Percentiles rank a stretch among this genome's conserved stretches.
These are phyloP conservation scores for Drosophila mulleri DNA, from an alignment of 2,888 invertebrate genomes.

Conservation along the genomic window DNA sequence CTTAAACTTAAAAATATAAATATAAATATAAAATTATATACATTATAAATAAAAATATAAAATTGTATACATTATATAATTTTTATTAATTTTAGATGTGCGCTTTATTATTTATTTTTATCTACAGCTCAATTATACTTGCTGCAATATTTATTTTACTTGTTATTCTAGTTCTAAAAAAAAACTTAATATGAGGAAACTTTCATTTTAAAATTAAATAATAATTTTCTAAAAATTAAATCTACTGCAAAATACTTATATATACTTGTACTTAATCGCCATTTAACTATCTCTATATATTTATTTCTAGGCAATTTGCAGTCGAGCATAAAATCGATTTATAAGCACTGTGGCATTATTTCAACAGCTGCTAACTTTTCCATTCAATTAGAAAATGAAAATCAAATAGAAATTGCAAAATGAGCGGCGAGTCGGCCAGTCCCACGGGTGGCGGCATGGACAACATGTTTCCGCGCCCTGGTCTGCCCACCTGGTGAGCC, in stretches of 20 bases:
- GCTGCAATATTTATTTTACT: background rate
- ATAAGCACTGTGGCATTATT: constrained; percentile 12
- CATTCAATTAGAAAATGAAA: constrained; percentile 77
- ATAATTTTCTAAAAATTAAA: no score
- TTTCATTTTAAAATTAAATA: no score
- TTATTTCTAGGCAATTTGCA: background rate
- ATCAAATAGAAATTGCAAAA: constrained; percentile 69
- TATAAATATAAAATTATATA: no score
- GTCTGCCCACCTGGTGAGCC: constrained; percentile 14
- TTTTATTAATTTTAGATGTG: no score
- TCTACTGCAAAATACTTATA: no score
- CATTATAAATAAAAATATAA: no score
- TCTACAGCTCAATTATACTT: background rate
- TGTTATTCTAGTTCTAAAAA: background rate
- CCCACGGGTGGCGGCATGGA: constrained; percentile 9
- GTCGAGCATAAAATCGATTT: constrained; percentile 15
- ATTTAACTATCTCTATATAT: background rate
- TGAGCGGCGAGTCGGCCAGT: constrained; percentile 13
- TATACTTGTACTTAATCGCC: background rate
- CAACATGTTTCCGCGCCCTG: constrained; percentile 11
- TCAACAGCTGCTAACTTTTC: constrained; percentile 74
- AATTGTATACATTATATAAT: no score
- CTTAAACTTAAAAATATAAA: no score
- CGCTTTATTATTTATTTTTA: no score
- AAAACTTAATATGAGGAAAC: background rate